Evolutionary conservation across 2,113 vertebrate genomes (phyloP).

Genomic region (Dasyprocta punctata): DNA sequence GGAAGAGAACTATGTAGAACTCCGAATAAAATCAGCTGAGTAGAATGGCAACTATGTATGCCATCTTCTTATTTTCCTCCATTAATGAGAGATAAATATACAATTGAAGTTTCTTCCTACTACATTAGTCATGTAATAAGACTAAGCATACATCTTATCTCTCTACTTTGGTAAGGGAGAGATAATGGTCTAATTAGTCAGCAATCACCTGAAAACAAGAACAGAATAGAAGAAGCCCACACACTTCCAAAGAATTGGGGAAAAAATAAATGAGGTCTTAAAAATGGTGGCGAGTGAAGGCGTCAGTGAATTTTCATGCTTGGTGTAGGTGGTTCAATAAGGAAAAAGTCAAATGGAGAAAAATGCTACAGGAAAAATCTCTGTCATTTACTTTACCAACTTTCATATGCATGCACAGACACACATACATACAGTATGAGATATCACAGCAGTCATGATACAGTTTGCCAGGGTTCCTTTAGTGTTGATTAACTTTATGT

Average conservation of each 20-base stretch:
- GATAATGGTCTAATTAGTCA: conserved; percentile 60
- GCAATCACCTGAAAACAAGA: conserved; percentile 46
- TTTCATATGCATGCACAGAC: background rate
- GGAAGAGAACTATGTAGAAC: background rate
- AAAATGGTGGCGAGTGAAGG: conserved; percentile 15
- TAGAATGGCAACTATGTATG: conserved; percentile 33
- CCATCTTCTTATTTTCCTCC: conserved; percentile 33
- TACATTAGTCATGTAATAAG: conserved; percentile 55
- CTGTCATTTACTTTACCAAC: background rate
- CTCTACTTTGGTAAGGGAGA: conserved; percentile 37
- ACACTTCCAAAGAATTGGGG: conserved; percentile 25
- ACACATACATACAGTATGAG: background rate
- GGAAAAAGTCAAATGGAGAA: background rate
- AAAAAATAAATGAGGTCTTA: conserved; percentile 50
- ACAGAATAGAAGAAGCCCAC: conserved; percentile 53
- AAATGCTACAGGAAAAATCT: conserved; percentile 24
- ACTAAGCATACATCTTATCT: conserved; percentile 13
- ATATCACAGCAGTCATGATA: background rate
- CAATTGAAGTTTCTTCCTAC: conserved; percentile 33
- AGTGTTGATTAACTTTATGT: background rate
- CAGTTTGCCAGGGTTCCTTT: background rate
- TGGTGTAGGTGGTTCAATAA: conserved; percentile 39
- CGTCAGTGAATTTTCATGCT: conserved; percentile 1
- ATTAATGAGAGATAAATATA: conserved; percentile 48
- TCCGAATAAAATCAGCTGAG: conserved; percentile 60